Base-by-base conservation (phyloP, 2,888 invertebrate species). In the Sphaeridia pumilis region DNA sequence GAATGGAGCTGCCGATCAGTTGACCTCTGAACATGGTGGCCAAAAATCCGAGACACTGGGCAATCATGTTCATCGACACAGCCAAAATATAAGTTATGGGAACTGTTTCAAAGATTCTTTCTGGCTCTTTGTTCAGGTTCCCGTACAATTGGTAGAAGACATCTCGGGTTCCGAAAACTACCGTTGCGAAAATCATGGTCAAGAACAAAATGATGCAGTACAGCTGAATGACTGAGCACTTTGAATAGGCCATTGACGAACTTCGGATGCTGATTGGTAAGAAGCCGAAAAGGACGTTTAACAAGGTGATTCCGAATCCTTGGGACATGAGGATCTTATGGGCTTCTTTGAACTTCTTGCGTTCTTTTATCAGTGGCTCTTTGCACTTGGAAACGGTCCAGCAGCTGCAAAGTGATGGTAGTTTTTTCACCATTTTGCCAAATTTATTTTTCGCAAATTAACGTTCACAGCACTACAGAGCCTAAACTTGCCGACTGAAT, bases 271-370 rank as follows among this genome's bases (percentile, higher is more conserved):
- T 57, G 4, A 59, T 38, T 0, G 63, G 63, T 12, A 38, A n/a
- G 3, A 63, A 45, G n/a, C 60, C 60, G 36, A 59, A 54, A 3
- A 54, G 25, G 55, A 60, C 59, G 53, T 63, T 63, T 2, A 63
- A 44, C 4, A 60, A 49, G 24, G 58, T 56, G 12, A 63, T 44
- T 22, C 20, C 21, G 34, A 59, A 60, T 12, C 59, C 63, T 17
- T 54, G 24, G 2, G 20, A 7, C 58, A 59, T 60, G 1, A 63
- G 42, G 2, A 58, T 41, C 27, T 58, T 52, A 1, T 52, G 46
- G 7, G 58, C 51, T 38, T 44, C 45, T n/a, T n/a, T n/a, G n/a
- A n/a, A n/a, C n/a, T n/a, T n/a, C n/a, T n/a, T n/a, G n/a, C n/a
- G n/a, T n/a, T n/a, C n/a, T n/a, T n/a, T n/a, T n/a, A n/a, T n/a